Evolutionary conservation across 2,888 invertebrate species (phyloP).

Genomic region (Sinodicranocentrus sp.): DNA sequence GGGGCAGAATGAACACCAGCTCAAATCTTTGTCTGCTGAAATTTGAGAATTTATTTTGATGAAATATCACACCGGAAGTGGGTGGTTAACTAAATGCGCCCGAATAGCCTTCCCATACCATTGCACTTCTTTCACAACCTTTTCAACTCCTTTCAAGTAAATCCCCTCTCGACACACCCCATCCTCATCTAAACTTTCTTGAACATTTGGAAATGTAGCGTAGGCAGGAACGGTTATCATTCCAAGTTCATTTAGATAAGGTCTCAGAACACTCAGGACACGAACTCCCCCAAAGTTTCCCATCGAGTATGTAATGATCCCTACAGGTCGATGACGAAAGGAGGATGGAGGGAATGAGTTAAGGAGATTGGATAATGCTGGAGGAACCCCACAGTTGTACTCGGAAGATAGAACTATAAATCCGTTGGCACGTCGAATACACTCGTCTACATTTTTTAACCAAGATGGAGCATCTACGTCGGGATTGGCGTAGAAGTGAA

Average conservation of each 20-base stretch:
- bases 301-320: slow-evolving; percentile 77
- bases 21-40: no score
- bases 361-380: slow-evolving; percentile 79
- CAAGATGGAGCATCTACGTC: slow-evolving; percentile 76
- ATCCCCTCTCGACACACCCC: slow-evolving; percentile 64
- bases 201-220: slow-evolving; percentile 68
- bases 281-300: slow-evolving; percentile 75
- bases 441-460: slow-evolving; percentile 76
- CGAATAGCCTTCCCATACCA: slow-evolving; percentile 79
- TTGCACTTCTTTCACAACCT: slow-evolving; percentile 78
- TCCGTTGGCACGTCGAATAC: slow-evolving; percentile 78
- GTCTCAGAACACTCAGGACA: slow-evolving; percentile 70
- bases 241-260: slow-evolving; percentile 75
- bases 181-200: slow-evolving; percentile 64
- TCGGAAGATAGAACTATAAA: slow-evolving; percentile 79
- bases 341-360: slow-evolving; percentile 79
- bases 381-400: slow-evolving; percentile 79
- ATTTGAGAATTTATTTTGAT: no score
- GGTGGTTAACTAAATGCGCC: slow-evolving; percentile 18
- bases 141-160: slow-evolving; percentile 59
- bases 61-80: no score
- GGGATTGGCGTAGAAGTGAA: slow-evolving; percentile 77
- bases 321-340: slow-evolving; percentile 78
- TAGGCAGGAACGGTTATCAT: slow-evolving; percentile 69
- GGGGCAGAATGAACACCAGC: no score